phyloP scores from a whole-genome alignment of 2,888 invertebrate genomes.

The Acleris sparsana region DNA sequence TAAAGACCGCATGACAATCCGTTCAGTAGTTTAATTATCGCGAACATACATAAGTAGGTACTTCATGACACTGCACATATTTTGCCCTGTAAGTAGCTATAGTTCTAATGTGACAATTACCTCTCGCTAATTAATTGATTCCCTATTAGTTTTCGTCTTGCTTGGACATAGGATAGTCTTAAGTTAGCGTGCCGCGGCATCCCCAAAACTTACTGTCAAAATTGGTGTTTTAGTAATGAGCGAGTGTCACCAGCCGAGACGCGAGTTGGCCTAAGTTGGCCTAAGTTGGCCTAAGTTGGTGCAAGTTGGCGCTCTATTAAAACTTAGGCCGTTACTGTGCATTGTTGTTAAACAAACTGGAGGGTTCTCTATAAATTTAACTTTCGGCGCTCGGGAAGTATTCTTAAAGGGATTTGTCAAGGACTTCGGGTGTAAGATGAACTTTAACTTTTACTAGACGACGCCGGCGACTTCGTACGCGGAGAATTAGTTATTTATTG shows the following conservation, averaged over 20 bases:
- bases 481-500: no score
- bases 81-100: no score
- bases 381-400: conserved; percentile 19
- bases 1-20: no score
- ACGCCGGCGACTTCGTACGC: not conserved
- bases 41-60: no score
- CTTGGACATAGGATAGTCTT: no score
- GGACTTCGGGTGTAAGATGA: conserved; percentile 6
- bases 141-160: no score
- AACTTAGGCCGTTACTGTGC: conserved; percentile 45
- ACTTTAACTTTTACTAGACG: not conserved
- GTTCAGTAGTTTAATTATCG: no score
- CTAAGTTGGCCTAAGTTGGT: conserved; percentile 1
- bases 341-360: conserved; percentile 39
- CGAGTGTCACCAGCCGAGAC: not conserved
- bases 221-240: conserved; percentile 21
- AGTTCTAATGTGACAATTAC: no score
- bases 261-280: not conserved
- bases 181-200: not conserved
- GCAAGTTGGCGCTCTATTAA: conserved; percentile 37
- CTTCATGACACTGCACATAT: no score
- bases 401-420: conserved; percentile 25
- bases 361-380: conserved; percentile 24
- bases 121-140: no score
- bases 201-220: not conserved